Conservation (phyloP, 2,888 invertebrate species). For the Melolontha melolontha region DNA sequence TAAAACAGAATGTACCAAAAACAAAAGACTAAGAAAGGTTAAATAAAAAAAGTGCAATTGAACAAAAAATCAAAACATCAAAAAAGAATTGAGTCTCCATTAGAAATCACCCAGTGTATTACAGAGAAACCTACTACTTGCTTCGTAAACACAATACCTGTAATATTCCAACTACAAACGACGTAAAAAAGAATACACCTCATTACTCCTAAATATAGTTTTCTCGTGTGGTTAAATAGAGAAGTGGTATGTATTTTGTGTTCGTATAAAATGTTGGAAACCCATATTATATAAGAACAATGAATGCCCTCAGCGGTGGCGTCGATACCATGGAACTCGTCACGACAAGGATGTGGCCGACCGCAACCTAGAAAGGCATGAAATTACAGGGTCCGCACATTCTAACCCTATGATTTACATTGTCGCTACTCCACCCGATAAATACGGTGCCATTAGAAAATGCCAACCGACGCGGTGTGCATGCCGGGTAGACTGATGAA, state of each 20-base stretch:
- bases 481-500: too few relatives aligned
- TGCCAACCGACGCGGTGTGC: constrained; percentile 44
- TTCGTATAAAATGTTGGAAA: constrained; percentile 4
- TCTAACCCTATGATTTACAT: constrained; percentile 55
- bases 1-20: too few relatives aligned
- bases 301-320: constrained; percentile 5
- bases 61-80: too few relatives aligned
- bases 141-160: too few relatives aligned
- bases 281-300: constrained; percentile 36
- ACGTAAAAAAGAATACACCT: constrained; percentile 15
- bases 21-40: too few relatives aligned
- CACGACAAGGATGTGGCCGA: constrained; percentile 50
- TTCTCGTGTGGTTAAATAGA: constrained; percentile 12
- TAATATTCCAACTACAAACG: too few relatives aligned
- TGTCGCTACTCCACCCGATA: constrained; percentile 57
- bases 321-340: constrained; percentile 28
- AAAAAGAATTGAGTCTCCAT: too few relatives aligned
- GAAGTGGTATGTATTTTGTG: not conserved
- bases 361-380: constrained; percentile 51
- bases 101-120: too few relatives aligned
- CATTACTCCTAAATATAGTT: constrained; percentile 25
- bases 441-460: constrained; percentile 52
- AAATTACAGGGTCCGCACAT: constrained; percentile 53
- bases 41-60: too few relatives aligned
- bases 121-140: too few relatives aligned